These are phyloP conservation scores for fruit fly (Drosophila melanogaster) DNA, from an alignment of 1,140 invertebrate species.

Conservation along the genomic window DNA sequence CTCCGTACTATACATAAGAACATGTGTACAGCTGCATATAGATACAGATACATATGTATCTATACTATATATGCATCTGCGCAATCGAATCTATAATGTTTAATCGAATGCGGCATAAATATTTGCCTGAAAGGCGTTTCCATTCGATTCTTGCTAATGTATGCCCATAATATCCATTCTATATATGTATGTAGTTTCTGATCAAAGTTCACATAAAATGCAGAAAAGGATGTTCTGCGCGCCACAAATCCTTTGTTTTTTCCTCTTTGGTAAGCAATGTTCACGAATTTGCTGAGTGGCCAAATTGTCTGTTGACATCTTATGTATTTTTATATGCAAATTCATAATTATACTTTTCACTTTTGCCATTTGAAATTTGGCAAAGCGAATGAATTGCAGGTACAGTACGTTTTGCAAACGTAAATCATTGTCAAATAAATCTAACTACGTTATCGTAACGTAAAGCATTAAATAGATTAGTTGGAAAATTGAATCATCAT, in stretches of 20 bases:
- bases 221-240: conserved; percentile 13
- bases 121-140: conserved; percentile 26
- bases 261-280: background rate
- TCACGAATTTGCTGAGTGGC: conserved; percentile 21
- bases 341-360: conserved; percentile 37
- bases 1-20: conserved; percentile 5
- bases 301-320: conserved; percentile 26
- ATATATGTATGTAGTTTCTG: background rate
- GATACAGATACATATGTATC: background rate
- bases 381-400: conserved; percentile 11
- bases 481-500: conserved; percentile 18
- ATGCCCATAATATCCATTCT: background rate
- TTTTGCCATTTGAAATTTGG: conserved; percentile 48
- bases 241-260: background rate
- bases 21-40: conserved; percentile 21
- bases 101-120: conserved; percentile 44
- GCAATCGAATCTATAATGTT: conserved; percentile 22
- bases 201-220: conserved; percentile 11
- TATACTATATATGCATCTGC: conserved; percentile 17
- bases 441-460: background rate
- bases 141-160: conserved; percentile 2
- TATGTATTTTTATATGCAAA: conserved; percentile 17
- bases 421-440: background rate
- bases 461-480: background rate
- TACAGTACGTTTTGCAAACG: conserved; percentile 12